Conservation (phyloP, 2,888 invertebrate species). For the Dysmachus trigonus region DNA sequence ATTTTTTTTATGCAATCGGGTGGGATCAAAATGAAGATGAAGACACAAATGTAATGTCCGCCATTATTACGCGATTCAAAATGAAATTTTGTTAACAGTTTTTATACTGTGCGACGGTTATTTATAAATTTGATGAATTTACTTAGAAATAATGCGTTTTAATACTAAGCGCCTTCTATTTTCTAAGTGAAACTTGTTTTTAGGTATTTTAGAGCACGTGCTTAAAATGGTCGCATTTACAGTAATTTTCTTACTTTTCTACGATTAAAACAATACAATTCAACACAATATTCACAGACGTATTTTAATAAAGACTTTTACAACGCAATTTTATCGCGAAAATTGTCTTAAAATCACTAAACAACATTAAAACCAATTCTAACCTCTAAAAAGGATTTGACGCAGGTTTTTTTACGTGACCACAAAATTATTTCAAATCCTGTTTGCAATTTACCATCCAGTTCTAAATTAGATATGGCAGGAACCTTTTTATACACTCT, state of each 20-base stretch:
- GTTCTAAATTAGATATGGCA: neutral
- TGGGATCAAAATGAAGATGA: constrained; percentile 11
- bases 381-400: neutral
- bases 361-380: neutral
- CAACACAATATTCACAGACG: neutral
- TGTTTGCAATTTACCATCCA: neutral
- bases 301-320: neutral
- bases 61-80: constrained; percentile 34
- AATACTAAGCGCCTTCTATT: neutral
- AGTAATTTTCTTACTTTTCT: neutral
- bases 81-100: neutral
- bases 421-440: neutral
- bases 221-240: neutral
- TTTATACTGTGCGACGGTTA: neutral
- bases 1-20: constrained; percentile 18
- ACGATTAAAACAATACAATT: neutral
- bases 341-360: neutral
- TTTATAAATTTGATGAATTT: neutral
- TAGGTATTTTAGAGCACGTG: neutral
- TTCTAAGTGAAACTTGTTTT: neutral
- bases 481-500: neutral
- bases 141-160: neutral
- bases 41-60: constrained; percentile 24
- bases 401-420: neutral
- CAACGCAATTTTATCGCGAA: neutral